Percentiles rank a stretch among this genome's conserved stretches.
Conservation (phyloP, 2,113 vertebrate species). For the Alosa alosa region DNA sequence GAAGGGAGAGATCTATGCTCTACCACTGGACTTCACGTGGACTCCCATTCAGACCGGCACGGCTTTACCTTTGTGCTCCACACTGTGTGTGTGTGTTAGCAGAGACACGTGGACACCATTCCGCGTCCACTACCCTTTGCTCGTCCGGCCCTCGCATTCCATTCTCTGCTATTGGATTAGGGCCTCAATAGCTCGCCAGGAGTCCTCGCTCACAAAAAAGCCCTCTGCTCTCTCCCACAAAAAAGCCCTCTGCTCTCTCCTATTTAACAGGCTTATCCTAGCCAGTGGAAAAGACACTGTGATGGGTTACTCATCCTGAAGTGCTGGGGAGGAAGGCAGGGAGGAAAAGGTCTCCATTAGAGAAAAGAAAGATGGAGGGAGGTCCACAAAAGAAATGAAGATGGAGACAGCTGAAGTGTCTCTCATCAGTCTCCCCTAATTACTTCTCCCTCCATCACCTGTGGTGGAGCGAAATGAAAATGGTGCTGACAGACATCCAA, state of each 20-base stretch:
- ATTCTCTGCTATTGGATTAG: slow-evolving; percentile 45
- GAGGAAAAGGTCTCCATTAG: slow-evolving; percentile 43
- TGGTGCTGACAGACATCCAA: neutral
- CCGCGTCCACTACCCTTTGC: neutral
- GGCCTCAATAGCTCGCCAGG: slow-evolving; percentile 53
- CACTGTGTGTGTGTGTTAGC: neutral
- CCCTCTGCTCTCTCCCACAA: slow-evolving; percentile 42
- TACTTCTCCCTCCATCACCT: neutral
- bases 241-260: slow-evolving; percentile 44
- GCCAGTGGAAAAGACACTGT: neutral
- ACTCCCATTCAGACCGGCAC: neutral
- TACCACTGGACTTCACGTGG: neutral
- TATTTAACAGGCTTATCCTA: slow-evolving; percentile 56
- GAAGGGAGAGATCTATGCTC: neutral
- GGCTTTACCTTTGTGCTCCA: neutral
- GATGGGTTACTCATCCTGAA: slow-evolving; percentile 46
- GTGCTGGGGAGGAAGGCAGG: slow-evolving; percentile 26
- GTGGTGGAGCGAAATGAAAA: neutral
- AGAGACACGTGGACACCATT: neutral
- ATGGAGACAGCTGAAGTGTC: neutral
- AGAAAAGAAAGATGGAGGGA: slow-evolving; percentile 22
- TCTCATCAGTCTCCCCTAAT: neutral
- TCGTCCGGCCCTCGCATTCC: neutral
- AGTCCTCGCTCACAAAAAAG: slow-evolving; percentile 39
- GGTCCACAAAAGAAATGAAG: slow-evolving; percentile 35